A percentile compares a stretch with the other conserved stretches of the same genome.
Evolutionary conservation across 1,140 invertebrate species (phyloP).

Genomic region (Drosophila carrolli): DNA sequence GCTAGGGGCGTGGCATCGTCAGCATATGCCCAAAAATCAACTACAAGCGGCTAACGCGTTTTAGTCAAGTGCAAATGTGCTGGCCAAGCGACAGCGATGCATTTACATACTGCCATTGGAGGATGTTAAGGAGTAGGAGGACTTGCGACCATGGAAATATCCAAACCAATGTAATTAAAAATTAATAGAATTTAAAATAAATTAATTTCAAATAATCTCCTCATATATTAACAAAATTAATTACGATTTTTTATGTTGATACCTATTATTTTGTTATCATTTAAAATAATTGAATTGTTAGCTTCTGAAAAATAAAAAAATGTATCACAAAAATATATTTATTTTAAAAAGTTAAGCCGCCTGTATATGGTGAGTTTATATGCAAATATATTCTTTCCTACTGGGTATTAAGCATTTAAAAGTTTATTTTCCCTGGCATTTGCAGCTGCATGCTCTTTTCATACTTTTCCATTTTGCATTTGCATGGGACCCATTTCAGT

Average conservation of each 20-base stretch:
- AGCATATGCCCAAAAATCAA: conserved; percentile 36
- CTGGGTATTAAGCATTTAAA: conserved; percentile 54
- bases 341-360: too few species aligned
- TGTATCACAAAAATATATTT: neutral
- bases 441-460: conserved; percentile 41
- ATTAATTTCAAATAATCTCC: too few species aligned
- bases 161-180: neutral
- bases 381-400: neutral
- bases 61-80: conserved; percentile 55
- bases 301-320: too few species aligned
- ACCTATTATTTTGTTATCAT: too few species aligned
- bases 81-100: conserved; percentile 39
- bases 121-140: neutral
- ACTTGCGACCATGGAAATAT: neutral
- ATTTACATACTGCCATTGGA: conserved; percentile 49
- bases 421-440: conserved; percentile 56
- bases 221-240: too few species aligned
- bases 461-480: conserved; percentile 76
- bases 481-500: conserved; percentile 69
- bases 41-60: conserved; percentile 37
- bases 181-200: too few species aligned
- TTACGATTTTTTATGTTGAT: too few species aligned
- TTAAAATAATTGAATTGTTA: too few species aligned
- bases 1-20: conserved; percentile 12
- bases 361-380: too few species aligned